Percentiles rank a stretch among this genome's conserved stretches.
These are phyloP conservation scores for Papilio elwesi DNA, from an alignment of 2,888 invertebrate species.

Conservation along the genomic window DNA sequence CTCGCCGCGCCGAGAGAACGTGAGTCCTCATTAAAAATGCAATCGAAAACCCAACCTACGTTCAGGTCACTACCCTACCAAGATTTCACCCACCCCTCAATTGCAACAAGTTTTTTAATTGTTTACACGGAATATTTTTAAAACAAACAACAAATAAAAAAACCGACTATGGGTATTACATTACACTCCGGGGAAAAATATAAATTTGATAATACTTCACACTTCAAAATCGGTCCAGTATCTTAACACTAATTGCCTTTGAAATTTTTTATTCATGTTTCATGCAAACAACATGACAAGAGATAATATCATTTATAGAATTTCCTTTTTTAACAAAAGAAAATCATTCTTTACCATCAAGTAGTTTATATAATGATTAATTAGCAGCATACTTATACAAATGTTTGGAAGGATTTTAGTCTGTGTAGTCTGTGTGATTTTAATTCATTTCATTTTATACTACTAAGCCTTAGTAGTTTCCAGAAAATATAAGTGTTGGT, in stretches of 20 bases:
- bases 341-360: not conserved
- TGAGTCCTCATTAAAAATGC: constrained; percentile 67
- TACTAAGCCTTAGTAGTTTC: too few relatives aligned
- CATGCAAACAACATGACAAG: not conserved
- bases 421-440: not conserved
- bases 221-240: too few relatives aligned
- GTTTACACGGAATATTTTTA: not conserved
- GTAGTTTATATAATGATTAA: not conserved
- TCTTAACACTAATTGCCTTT: constrained; percentile 1
- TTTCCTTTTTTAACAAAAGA: not conserved
- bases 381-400: not conserved
- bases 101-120: constrained; percentile 12
- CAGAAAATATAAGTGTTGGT: too few relatives aligned
- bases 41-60: constrained; percentile 49
- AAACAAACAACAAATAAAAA: not conserved
- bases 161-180: too few relatives aligned
- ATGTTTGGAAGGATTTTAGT: not conserved
- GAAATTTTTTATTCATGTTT: not conserved
- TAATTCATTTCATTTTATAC: not conserved
- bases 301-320: not conserved
- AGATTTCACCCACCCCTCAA: constrained; percentile 28
- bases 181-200: too few relatives aligned
- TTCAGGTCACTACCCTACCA: constrained; percentile 8
- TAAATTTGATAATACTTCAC: too few relatives aligned
- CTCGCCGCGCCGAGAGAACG: constrained; percentile 51